These are phyloP conservation scores for Gymnarchus niloticus DNA, from an alignment of 2,113 vertebrate species.

Conservation along the genomic window DNA sequence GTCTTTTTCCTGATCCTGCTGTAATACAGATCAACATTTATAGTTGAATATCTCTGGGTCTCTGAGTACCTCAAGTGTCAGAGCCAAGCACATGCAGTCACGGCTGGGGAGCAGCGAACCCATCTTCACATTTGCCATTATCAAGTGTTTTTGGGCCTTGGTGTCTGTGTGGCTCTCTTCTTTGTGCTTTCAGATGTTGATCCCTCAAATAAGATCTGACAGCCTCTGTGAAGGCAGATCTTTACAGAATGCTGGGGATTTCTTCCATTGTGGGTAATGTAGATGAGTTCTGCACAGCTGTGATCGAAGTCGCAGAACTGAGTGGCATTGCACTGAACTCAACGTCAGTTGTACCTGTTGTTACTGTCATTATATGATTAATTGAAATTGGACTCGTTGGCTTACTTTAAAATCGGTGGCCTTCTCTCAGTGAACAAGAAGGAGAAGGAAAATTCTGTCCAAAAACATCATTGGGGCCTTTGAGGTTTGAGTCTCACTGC, in stretches of 20 bases:
- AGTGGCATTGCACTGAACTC: background rate
- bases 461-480: background rate
- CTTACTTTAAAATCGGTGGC: background rate
- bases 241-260: background rate
- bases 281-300: background rate
- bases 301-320: no score
- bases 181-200: background rate
- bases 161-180: background rate
- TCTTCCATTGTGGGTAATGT: background rate
- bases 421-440: background rate
- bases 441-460: background rate
- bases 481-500: background rate
- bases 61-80: background rate
- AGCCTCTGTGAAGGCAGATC: background rate
- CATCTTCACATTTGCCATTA: background rate
- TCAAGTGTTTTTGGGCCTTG: background rate
- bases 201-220: background rate
- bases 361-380: background rate
- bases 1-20: background rate
- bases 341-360: background rate
- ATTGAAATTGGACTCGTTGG: background rate
- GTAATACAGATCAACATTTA: background rate
- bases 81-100: no score
- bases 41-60: background rate
- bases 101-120: background rate